phyloP scores from a whole-genome alignment of 2,797 vertebrate species.

The Chromis chromis region DNA sequence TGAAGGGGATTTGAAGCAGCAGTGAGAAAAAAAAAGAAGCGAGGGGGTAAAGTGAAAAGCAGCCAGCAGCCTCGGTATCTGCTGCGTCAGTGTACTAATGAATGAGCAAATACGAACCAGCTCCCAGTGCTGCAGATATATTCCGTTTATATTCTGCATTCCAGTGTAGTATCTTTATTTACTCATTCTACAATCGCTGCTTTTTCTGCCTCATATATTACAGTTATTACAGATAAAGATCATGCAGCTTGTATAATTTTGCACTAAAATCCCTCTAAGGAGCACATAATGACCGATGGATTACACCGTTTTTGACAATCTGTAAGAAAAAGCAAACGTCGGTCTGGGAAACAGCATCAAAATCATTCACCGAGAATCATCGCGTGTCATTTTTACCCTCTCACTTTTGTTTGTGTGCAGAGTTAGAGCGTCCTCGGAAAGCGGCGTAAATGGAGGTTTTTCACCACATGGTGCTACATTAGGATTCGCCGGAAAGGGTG shows the following conservation, averaged over 20 bases:
- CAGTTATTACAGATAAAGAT: slow-evolving; percentile 28
- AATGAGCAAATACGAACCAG: slow-evolving; percentile 64
- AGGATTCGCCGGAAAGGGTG: slow-evolving; percentile 37
- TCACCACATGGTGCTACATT: slow-evolving; percentile 32
- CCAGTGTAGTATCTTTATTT: slow-evolving; percentile 20
- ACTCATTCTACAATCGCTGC: slow-evolving; percentile 19
- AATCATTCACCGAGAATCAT: slow-evolving; percentile 23
- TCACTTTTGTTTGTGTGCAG: slow-evolving; percentile 11
- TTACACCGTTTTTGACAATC: slow-evolving; percentile 19
- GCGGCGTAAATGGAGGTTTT: slow-evolving; percentile 32
- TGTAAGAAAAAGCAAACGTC: slow-evolving; percentile 13
- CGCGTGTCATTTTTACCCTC: slow-evolving; percentile 26
- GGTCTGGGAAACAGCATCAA: slow-evolving; percentile 19
- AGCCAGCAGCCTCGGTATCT: slow-evolving; percentile 62
- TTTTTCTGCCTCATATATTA: slow-evolving; percentile 6
- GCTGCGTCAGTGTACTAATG: slow-evolving; percentile 73
- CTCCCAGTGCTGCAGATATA: slow-evolving; percentile 43
- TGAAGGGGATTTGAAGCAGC: slow-evolving; percentile 70
- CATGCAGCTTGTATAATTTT: slow-evolving; percentile 16
- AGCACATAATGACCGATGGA: slow-evolving; percentile 11
- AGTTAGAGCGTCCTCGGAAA: slow-evolving; percentile 36
- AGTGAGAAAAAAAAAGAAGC: slow-evolving; percentile 32
- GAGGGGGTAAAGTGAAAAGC: slow-evolving; percentile 58
- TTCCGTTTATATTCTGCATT: slow-evolving; percentile 27
- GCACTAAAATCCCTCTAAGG: slow-evolving; percentile 11